Conservation (phyloP, 1,140 invertebrate genomes). For the Sarcophaga peregrina region DNA sequence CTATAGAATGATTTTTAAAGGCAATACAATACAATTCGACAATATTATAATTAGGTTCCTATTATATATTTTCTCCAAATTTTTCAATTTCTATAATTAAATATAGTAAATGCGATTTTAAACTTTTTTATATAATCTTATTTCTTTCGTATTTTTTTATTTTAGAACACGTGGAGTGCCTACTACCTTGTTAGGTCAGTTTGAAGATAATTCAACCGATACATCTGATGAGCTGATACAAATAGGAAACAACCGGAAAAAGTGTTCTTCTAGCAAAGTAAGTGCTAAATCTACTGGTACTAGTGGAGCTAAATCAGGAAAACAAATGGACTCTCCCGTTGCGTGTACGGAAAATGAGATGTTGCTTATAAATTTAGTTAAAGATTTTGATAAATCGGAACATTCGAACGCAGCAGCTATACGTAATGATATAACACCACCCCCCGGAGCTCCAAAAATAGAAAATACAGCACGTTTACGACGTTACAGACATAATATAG, state of each 20-base stretch:
- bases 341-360: slow-evolving; percentile 19
- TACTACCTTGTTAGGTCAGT: slow-evolving; percentile 51
- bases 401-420: slow-evolving; percentile 43
- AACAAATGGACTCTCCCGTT: not conserved
- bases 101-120: no score
- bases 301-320: not conserved
- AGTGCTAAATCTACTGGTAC: not conserved
- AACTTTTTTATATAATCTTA: not conserved
- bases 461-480: slow-evolving; percentile 65
- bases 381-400: slow-evolving; percentile 45
- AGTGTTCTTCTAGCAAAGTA: not conserved
- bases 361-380: slow-evolving; percentile 12
- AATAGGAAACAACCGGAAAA: not conserved
- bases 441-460: slow-evolving; percentile 61
- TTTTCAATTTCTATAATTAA: no score
- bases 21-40: no score
- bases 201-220: slow-evolving; percentile 57
- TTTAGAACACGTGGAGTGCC: slow-evolving; percentile 54
- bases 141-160: slow-evolving; percentile 24
- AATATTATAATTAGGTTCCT: no score
- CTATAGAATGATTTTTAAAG: no score
- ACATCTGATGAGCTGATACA: slow-evolving; percentile 51
- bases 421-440: slow-evolving; percentile 60
- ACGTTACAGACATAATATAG: slow-evolving; percentile 64
- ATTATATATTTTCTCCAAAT: no score